phyloP scores from a whole-genome alignment of 2,888 invertebrate genomes.

The Eupithecia centaureata region DNA sequence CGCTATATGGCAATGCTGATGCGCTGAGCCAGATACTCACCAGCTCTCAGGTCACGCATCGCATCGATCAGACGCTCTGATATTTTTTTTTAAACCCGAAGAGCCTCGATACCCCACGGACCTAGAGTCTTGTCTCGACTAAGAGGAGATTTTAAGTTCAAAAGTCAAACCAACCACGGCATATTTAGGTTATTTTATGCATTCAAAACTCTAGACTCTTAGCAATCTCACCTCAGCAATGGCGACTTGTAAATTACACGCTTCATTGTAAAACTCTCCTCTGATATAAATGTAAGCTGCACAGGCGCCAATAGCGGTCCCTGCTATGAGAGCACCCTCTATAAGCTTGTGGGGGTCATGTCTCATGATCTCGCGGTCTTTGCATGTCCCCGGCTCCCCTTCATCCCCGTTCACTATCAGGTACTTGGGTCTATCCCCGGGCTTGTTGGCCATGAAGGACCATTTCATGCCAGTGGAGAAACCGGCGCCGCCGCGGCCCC shows the following conservation, averaged over 20 bases:
- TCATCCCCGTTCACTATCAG: conserved; percentile 99
- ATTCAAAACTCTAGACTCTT: not conserved
- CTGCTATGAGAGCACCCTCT: conserved; percentile 98
- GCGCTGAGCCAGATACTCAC: too few species aligned
- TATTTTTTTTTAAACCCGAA: too few species aligned
- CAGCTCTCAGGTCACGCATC: too few species aligned
- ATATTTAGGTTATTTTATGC: not conserved
- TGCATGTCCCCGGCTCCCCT: conserved; percentile 99
- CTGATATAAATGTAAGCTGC: conserved; percentile 99
- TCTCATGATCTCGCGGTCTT: conserved; percentile 99
- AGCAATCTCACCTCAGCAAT: conserved; percentile 90
- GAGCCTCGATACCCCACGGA: too few species aligned
- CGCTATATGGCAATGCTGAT: too few species aligned
- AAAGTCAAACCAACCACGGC: too few species aligned
- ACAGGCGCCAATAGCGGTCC: conserved; percentile 97
- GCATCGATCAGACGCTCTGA: too few species aligned
- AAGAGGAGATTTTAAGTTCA: too few species aligned
- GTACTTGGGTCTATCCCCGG: conserved; percentile 97
- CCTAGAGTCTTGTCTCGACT: too few species aligned
- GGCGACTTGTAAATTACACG: conserved; percentile 98
- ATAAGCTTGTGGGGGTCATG: conserved; percentile 99
- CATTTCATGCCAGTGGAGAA: conserved; percentile 99
- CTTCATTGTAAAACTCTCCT: conserved; percentile 99
- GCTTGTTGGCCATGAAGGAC: conserved; percentile 99
- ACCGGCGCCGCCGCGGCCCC: conserved; percentile 99